These are phyloP conservation scores for Callosobruchus maculatus DNA, from an alignment of 2,888 invertebrate genomes.

Conservation along the genomic window DNA sequence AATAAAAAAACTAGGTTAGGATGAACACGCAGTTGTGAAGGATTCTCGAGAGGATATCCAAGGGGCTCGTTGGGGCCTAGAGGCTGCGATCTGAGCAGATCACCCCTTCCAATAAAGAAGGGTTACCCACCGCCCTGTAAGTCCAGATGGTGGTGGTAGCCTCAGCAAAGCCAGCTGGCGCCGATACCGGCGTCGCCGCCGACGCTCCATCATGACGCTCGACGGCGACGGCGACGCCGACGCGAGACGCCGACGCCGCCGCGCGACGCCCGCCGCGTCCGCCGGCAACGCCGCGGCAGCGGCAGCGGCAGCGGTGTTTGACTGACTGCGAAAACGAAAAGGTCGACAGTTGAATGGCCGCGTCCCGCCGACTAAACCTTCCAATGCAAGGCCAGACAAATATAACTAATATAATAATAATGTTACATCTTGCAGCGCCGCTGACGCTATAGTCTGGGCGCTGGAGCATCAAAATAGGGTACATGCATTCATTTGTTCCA, in stretches of 20 bases:
- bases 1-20: too few relatives aligned
- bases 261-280: background rate
- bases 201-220: background rate
- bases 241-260: background rate
- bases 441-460: background rate
- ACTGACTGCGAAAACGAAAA: conserved; percentile 32
- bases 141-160: background rate
- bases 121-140: background rate
- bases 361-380: conserved; percentile 38
- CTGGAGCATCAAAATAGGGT: background rate
- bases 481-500: background rate
- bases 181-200: background rate
- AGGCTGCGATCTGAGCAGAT: too few relatives aligned
- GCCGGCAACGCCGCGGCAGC: too few relatives aligned
- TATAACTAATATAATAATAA: conserved; percentile 35
- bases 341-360: conserved; percentile 39
- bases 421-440: background rate
- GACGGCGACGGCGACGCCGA: background rate
- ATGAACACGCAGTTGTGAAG: too few relatives aligned
- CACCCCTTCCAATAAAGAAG: too few relatives aligned
- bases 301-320: conserved; percentile 10
- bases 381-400: conserved; percentile 42
- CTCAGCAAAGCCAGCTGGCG: background rate
- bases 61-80: too few relatives aligned
- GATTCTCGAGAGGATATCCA: too few relatives aligned